Conservation (phyloP, 23 tunicate species). For the Botrylloides violaceus region DNA sequence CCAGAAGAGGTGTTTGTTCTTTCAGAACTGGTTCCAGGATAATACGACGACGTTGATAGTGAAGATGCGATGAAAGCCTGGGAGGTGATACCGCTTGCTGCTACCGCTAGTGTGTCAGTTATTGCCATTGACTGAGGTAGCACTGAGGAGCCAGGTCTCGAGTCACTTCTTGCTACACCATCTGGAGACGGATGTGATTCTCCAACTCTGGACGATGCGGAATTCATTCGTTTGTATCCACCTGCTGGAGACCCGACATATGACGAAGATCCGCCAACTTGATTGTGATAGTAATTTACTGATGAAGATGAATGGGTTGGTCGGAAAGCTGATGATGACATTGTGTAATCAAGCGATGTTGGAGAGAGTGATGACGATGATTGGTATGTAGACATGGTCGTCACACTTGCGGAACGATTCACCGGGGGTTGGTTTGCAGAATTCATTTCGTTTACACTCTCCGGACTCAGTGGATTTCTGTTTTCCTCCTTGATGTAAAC, state of each 20-base stretch:
- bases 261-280: background rate
- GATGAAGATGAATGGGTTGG: constrained; percentile 12
- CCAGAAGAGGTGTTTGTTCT: constrained; percentile 6
- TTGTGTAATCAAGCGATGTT: constrained; percentile 18
- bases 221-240: background rate
- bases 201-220: background rate
- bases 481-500: constrained; percentile 16
- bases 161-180: background rate
- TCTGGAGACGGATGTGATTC: constrained; percentile 1
- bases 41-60: background rate
- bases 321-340: constrained; percentile 19
- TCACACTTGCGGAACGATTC: background rate
- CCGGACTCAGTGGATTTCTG: background rate
- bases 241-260: background rate
- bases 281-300: constrained; percentile 7
- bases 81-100: constrained; percentile 17
- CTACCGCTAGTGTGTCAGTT: constrained; percentile 14
- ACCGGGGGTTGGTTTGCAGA: background rate
- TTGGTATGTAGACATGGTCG: constrained; percentile 10
- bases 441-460: background rate
- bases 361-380: constrained; percentile 15
- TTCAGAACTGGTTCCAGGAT: background rate
- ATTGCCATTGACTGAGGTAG: constrained; percentile 11
- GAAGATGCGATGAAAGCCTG: constrained; percentile 5
- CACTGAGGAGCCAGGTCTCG: constrained; percentile 8